Base-by-base conservation (phyloP, 2,797 vertebrate species). In the Morus bassanus region DNA sequence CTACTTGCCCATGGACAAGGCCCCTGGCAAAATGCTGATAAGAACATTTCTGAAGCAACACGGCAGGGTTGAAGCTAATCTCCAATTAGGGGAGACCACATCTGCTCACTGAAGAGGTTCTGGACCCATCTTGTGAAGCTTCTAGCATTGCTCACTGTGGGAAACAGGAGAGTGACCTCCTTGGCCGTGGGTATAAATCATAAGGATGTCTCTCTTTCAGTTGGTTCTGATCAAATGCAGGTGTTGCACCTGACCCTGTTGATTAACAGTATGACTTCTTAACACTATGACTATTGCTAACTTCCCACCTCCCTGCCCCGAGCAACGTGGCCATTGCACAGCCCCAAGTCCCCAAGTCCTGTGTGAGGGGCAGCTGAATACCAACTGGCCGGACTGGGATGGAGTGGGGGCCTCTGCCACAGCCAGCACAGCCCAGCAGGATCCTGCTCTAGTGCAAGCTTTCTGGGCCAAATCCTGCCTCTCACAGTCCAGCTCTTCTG, bases 361-460 rank as follows among this genome's bases (percentile, higher is more conserved):
- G 11, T 33, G 9, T 3, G 1, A 33, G 21, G 6, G 19, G 33
- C 46, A 54, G 43, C 28, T 48, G 13, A 1, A 3, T 18, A 30
- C n/a, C 63, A 53, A 7, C 61, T 61, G 72, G 50, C 13, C 1
- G 2, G 18, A 35, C 12, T 43, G 70, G 27, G 67, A 18, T 11
- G 37, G 45, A 53, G 17, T 18, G 9, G 37, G 28, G 16, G 68
- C 23, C 25, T 16, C 63, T 74, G 60, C n/a, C n/a, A 30, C 35
- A 72, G 46, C 33, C 60, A 86, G 39, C 43, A 60, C 60, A 63
- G 50, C 14, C 39, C 51, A 39, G 46, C 56, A 77, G 56, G 19
- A 15, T 13, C n/a, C n/a, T 75, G 35, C 31, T 59, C 48, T 27
- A 25, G 23, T 6, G 17, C 18, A 41, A 46, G 46, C 11, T 69